Evolutionary conservation across 2,113 vertebrate genomes (phyloP), one percentile per base, ranked within the genome.

Genomic region (Coturnix japonica): DNA sequence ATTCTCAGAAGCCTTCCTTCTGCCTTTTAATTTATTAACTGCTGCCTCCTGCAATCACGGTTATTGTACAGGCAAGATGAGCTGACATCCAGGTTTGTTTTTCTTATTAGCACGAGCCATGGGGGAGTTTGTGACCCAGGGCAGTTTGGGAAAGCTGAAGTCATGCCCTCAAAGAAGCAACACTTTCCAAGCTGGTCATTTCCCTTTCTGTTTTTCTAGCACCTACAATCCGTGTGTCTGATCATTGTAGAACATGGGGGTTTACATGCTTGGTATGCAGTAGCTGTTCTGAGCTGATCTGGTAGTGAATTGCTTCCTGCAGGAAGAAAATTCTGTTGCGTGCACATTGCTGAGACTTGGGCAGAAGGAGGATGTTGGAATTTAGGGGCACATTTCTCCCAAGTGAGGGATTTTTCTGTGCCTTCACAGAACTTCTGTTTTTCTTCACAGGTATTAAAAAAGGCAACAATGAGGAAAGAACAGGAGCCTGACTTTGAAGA

Each of bases 401-500:
- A 10, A 11, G 70, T 5, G 19, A 47, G 41, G 49, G 13, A 0
- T 33, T 78, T 13, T 28, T 33, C 25, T 35, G 13, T 17, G 20
- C 33, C n/a, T 43, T 83, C 9, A 61, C 23, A 2, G 11, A 9
- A 14, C 7, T 41, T 43, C 81, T 47, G 53, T 17, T 31, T 90
- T 19, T 46, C 2, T 2, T 74, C 5, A 31, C 73, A 99, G 99
- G 98, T 99, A 43, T 96, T 99, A 89, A 99, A 99, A 96, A 99
- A 99, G 94, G 99, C 99, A 87, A 99, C 99, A 1, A 99, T 99
- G 84, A 98, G 99, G 8, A 99, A 99, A 89, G 99, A 99, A 47
- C 99, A 99, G 88, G 99, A 99, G 91, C 99, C 99, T 1, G 99
- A 99, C 97, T 99, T 99, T 79, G 99, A 99, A 95, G 99, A 99